Conservation (phyloP, 2,888 invertebrate species). For the Chloromyia formosa region DNA sequence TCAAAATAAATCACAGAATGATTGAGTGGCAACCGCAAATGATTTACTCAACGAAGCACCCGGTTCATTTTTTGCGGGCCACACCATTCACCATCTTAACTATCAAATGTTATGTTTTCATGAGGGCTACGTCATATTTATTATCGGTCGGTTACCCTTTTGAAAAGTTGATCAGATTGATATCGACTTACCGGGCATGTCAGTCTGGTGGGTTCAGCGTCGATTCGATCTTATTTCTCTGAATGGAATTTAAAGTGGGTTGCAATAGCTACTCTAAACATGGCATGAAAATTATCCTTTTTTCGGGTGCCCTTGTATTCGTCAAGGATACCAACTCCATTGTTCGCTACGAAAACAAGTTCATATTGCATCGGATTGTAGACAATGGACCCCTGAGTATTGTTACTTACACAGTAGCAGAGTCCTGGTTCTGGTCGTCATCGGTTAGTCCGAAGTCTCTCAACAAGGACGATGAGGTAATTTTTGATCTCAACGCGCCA, state of each 20-base stretch:
- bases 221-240: not conserved
- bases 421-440: not conserved
- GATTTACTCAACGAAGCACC: slow-evolving; percentile 22
- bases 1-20: slow-evolving; percentile 38
- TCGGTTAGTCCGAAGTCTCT: too few relatives aligned
- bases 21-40: slow-evolving; percentile 37
- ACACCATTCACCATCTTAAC: not conserved
- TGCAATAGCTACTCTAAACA: slow-evolving; percentile 24
- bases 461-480: slow-evolving; percentile 8
- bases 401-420: too few relatives aligned
- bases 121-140: slow-evolving; percentile 18
- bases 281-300: slow-evolving; percentile 27
- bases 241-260: slow-evolving; percentile 32
- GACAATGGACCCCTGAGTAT: not conserved
- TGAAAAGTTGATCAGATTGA: slow-evolving; percentile 34
- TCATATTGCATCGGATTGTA: slow-evolving; percentile 9
- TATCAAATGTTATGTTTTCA: not conserved
- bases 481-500: slow-evolving; percentile 36
- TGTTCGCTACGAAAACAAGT: slow-evolving; percentile 34
- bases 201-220: not conserved
- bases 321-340: slow-evolving; percentile 16
- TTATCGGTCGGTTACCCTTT: slow-evolving; percentile 24
- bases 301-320: not conserved
- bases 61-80: not conserved
- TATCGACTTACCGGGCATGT: slow-evolving; percentile 19